phyloP scores from a whole-genome alignment of 2,797 vertebrate genomes.

The Furcifer pardalis region DNA sequence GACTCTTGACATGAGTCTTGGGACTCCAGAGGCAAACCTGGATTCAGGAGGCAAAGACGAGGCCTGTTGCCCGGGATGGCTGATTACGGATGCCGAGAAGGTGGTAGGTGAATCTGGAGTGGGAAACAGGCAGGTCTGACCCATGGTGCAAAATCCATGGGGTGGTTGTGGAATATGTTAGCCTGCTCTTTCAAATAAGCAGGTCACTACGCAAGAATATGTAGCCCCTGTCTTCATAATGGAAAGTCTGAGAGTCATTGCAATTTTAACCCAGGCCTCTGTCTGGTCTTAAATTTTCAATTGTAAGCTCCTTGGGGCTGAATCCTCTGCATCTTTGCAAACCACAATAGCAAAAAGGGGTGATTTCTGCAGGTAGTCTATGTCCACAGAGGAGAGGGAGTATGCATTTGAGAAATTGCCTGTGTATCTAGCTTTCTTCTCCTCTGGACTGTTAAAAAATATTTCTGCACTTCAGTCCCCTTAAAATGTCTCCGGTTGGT shows the following conservation, averaged over 20 bases:
- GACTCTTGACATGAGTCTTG: background rate
- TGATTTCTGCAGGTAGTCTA: background rate
- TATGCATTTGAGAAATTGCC: too few relatives aligned
- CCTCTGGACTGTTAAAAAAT: background rate
- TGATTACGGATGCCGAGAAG: background rate
- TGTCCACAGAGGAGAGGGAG: too few relatives aligned
- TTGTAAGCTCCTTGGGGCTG: background rate
- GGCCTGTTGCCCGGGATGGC: too few relatives aligned
- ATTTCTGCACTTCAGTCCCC: too few relatives aligned
- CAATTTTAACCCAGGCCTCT: too few relatives aligned
- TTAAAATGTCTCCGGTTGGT: background rate
- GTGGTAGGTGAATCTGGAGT: too few relatives aligned
- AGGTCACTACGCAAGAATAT: too few relatives aligned
- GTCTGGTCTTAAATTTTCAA: background rate
- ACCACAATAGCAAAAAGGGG: background rate
- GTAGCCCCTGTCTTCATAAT: too few relatives aligned
- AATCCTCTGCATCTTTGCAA: background rate
- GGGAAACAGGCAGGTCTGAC: too few relatives aligned
- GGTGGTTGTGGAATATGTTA: too few relatives aligned
- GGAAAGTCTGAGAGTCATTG: too few relatives aligned
- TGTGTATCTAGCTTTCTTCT: too few relatives aligned
- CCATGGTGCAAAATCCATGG: background rate
- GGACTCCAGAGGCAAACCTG: background rate
- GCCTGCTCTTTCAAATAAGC: background rate
- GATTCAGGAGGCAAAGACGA: background rate